Conservation (phyloP, 30 jellyfish, hydroid and myxozoan species). For the Morbakka virulenta region DNA sequence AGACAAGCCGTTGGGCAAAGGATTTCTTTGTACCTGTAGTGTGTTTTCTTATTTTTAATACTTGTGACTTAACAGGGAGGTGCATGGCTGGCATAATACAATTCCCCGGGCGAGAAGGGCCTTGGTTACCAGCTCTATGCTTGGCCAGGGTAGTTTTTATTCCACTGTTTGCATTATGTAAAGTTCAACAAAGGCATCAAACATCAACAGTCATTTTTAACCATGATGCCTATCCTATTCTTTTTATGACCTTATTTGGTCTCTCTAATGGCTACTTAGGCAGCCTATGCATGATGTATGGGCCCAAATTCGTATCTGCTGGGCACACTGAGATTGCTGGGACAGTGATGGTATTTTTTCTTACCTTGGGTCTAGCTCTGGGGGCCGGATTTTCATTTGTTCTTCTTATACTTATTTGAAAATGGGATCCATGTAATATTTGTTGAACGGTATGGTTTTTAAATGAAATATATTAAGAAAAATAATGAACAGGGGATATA, state of each 20-base stretch:
- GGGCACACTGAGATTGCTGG: slow-evolving; percentile 95
- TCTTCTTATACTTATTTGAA: slow-evolving; percentile 30
- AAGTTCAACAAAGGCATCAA: slow-evolving; percentile 37
- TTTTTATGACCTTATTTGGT: slow-evolving; percentile 60
- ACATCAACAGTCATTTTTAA: slow-evolving; percentile 20
- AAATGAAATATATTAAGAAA: too few relatives aligned
- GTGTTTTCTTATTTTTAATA: slow-evolving; percentile 76
- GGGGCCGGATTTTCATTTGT: slow-evolving; percentile 98
- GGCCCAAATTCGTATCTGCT: slow-evolving; percentile 81
- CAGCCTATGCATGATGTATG: slow-evolving; percentile 98
- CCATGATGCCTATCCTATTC: slow-evolving; percentile 81
- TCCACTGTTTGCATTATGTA: slow-evolving; percentile 87
- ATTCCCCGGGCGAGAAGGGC: slow-evolving; percentile 52
- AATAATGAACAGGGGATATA: too few relatives aligned
- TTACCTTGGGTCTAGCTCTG: slow-evolving; percentile 76
- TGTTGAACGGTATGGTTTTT: too few relatives aligned
- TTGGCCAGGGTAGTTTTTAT: slow-evolving; percentile 63
- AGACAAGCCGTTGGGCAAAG: slow-evolving; percentile 69
- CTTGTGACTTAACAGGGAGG: slow-evolving; percentile 89
- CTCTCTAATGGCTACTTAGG: slow-evolving; percentile 89
- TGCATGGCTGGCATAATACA: slow-evolving; percentile 84
- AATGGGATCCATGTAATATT: too few relatives aligned
- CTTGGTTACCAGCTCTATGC: slow-evolving; percentile 60
- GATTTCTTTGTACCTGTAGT: slow-evolving; percentile 73
- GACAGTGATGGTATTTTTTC: slow-evolving; percentile 89